A percentile compares a stretch with the other conserved stretches of the same genome.
Evolutionary conservation across 2,888 invertebrate species (phyloP).

Genomic region (Pristionchus maxplancki): DNA sequence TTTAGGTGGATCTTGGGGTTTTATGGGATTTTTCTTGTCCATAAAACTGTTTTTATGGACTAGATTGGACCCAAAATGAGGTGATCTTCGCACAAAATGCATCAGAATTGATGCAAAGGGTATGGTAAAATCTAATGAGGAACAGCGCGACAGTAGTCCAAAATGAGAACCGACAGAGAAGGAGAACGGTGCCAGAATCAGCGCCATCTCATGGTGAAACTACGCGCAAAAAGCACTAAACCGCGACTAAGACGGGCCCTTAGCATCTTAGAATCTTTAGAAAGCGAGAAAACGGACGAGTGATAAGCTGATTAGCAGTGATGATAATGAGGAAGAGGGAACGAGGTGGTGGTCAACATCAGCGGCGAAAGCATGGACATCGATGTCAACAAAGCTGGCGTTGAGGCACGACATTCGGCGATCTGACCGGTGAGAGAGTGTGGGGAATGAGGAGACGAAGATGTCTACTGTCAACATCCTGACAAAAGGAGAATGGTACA

Average conservation of each 20-base stretch:
- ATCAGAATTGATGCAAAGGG: too few species aligned
- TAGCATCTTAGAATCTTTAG: not conserved
- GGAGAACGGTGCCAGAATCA: not conserved
- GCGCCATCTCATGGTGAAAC: not conserved
- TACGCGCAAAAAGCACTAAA: not conserved
- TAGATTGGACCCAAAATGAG: not conserved
- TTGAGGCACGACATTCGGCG: too few species aligned
- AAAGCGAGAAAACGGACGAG: not conserved
- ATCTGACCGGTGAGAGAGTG: too few species aligned
- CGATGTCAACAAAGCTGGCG: too few species aligned
- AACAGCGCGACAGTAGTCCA: too few species aligned
- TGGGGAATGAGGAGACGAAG: too few species aligned
- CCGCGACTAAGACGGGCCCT: not conserved
- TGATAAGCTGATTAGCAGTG: conserved; percentile 10
- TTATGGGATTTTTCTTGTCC: too few species aligned
- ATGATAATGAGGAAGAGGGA: not conserved
- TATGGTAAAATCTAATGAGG: too few species aligned
- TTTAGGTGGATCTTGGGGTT: too few species aligned
- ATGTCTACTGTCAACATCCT: too few species aligned
- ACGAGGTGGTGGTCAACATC: not conserved
- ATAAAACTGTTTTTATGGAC: too few species aligned
- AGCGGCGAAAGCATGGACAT: not conserved
- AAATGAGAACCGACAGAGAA: not conserved
- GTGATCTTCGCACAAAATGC: not conserved
- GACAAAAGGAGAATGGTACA: too few species aligned